A percentile compares a stretch with the other conserved stretches of the same genome.
Evolutionary conservation across 2,888 invertebrate species (phyloP).

Genomic region (Nomada fabriciana): DNA sequence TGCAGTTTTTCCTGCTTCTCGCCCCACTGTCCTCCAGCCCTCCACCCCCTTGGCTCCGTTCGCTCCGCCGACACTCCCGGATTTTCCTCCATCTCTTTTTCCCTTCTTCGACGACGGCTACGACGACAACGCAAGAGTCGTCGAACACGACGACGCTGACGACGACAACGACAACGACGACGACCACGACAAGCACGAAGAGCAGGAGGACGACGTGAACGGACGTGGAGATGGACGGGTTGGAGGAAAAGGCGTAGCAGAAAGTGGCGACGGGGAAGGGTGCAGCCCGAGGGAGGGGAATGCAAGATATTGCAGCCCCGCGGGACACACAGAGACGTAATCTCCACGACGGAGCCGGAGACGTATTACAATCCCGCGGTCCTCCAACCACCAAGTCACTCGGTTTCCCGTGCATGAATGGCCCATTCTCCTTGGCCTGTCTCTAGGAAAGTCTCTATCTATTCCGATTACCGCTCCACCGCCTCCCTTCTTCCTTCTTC

Average conservation of each 20-base stretch:
- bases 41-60: conserved; percentile 46
- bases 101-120: conserved; percentile 36
- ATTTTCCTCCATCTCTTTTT: conserved; percentile 68
- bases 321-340: conserved; percentile 83
- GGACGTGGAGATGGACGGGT: conserved; percentile 59
- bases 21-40: conserved; percentile 61
- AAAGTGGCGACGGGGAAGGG: conserved; percentile 60
- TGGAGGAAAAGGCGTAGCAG: conserved; percentile 60
- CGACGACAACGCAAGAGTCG: conserved; percentile 33
- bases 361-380: conserved; percentile 82
- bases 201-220: conserved; percentile 54
- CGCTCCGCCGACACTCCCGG: conserved; percentile 41
- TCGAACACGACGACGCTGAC: conserved; percentile 38
- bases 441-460: conserved; percentile 82
- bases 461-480: conserved; percentile 78
- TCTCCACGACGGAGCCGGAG: conserved; percentile 83
- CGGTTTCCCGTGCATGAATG: conserved; percentile 80
- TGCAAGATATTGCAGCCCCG: conserved; percentile 85
- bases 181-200: conserved; percentile 36
- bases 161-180: conserved; percentile 42
- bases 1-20: conserved; percentile 75
- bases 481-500: conserved; percentile 57
- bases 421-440: conserved; percentile 83
- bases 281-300: conserved; percentile 75
- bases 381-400: conserved; percentile 80